Evolutionary conservation across 1,140 invertebrate species (phyloP), one percentile per base, ranked within the genome.

Genomic region (Manduca sexta): DNA sequence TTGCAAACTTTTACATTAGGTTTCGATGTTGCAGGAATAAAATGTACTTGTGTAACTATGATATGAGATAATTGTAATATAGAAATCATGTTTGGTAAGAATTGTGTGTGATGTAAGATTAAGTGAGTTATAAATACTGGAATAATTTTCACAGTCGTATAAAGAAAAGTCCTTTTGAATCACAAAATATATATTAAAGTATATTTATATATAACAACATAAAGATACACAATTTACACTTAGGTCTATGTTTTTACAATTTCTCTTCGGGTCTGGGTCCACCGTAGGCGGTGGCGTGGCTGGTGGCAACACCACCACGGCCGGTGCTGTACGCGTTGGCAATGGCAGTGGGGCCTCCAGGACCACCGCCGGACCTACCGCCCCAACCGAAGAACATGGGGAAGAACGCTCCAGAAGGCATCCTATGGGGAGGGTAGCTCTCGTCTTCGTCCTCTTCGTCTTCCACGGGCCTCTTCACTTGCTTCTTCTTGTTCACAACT

Each of bases 301-400:
- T 91, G 26, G 89, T 90, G 31, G 91, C 91, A 0, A 91, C 88
- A 14, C 91, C 91, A 3, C 90, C 89, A 55, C 86, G 88, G 12
- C 89, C 91, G 17, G 89, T 91, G 84, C 90, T 92, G 75, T 89
- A 91, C 41, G 90, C 91, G 74, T 91, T 91, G 39, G 91, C 91
- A 31, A 91, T 88, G 33, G 90, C 90, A 6, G 90, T 91, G 45
- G 86, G 87, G 16, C 88, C 87, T 13, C 65, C 69, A 1, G 74
- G 76, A 7, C 83, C 74, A 18, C 71, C 68, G 21, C 61, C 52
- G 1, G 73, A 67, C 10, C 79, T 61, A n/a, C 81, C 76, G 12
- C 74, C 74, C 52, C 60, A 84, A 1, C 85, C 84, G 45, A 91
- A 91, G 58, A 89, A 85, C 64, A 91, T 89, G 3, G 90, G 90